These are phyloP conservation scores for Linhomoeus sp. DNA, from an alignment of 2,888 invertebrate genomes.

Conservation along the genomic window DNA sequence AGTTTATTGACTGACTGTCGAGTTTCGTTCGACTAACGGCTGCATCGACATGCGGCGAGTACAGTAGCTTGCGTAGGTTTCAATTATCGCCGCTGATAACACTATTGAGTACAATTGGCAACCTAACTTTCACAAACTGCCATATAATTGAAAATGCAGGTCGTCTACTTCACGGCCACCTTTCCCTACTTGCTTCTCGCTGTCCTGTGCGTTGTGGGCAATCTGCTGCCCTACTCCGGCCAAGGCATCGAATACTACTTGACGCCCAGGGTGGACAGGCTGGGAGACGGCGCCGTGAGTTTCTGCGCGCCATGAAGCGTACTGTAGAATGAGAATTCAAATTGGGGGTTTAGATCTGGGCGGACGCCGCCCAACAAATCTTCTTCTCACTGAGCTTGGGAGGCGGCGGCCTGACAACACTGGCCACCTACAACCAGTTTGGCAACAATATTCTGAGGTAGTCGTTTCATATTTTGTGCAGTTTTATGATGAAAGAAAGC, in stretches of 20 bases:
- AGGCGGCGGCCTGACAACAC: background rate
- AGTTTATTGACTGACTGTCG: background rate
- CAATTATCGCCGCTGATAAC: background rate
- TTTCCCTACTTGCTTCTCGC: slow-evolving; percentile 1
- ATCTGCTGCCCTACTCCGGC: background rate
- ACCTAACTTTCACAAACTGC: background rate
- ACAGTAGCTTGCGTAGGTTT: too few relatives aligned
- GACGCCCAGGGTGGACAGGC: background rate
- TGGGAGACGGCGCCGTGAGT: too few relatives aligned
- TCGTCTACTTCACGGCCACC: slow-evolving; percentile 4
- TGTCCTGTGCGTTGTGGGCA: background rate
- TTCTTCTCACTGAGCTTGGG: slow-evolving; percentile 4
- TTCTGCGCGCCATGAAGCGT: too few relatives aligned
- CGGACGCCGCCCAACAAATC: slow-evolving; percentile 1
- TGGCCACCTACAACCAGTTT: slow-evolving; percentile 1
- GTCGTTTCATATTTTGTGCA: too few relatives aligned
- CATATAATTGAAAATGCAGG: too few relatives aligned
- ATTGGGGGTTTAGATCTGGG: background rate
- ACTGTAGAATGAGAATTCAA: too few relatives aligned
- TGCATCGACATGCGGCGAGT: too few relatives aligned
- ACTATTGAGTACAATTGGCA: background rate
- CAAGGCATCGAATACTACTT: slow-evolving; percentile 1
- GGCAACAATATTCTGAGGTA: slow-evolving; percentile 2
- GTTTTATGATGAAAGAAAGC: too few relatives aligned
- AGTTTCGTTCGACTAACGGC: background rate